Evolutionary conservation across 2,888 invertebrate species (phyloP), one percentile per base, ranked within the genome.

Genomic region (Eupithecia tripunctaria): DNA sequence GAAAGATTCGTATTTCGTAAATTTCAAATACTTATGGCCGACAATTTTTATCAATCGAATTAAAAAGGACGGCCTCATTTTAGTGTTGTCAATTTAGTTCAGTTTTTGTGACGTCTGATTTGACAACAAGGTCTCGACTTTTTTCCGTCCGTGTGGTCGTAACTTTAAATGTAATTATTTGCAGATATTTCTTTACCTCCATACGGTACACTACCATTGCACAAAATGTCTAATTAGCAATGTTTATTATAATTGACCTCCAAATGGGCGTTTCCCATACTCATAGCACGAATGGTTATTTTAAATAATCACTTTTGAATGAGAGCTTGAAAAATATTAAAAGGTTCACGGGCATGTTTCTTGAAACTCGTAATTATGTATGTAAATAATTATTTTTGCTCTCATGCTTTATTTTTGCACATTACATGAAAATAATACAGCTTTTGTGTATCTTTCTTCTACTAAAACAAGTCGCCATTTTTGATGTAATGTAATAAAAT

Each of bases 211-310:
- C 65, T 62, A 67, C 71, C 71, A 67, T 75, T 77, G 56, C 63
- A 36, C 36, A 67, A 71, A 75, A 74, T 76, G n/a, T 36, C 68
- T 43, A 73, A 78, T 72, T 75, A 76, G 66, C 59, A 32, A 74
- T 78, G 51, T 75, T 77, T 76, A 75, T 78, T 68, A 66, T 77
- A 78, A 80, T 78, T 76, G 72, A 68, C 51, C 60, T 15, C 51
- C 63, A 69, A 67, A 65, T 71, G 72, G 71, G 62, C 41, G 60
- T 67, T 71, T 64, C 65, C 59, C 71, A 74, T 72, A 60, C 51
- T 25, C 56, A 63, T 25, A 67, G 63, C 70, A 51, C 41, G 62
- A 66, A 72, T 18, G 51, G 56, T 15, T 59, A 67, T 38, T 69
- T 68, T 60, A n/a, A 73, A 70, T 68, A 68, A 68, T 60, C 38